Evolutionary conservation across 2,113 vertebrate species (phyloP), one percentile per base, ranked within the genome.

Genomic region (Elachura formosa): DNA sequence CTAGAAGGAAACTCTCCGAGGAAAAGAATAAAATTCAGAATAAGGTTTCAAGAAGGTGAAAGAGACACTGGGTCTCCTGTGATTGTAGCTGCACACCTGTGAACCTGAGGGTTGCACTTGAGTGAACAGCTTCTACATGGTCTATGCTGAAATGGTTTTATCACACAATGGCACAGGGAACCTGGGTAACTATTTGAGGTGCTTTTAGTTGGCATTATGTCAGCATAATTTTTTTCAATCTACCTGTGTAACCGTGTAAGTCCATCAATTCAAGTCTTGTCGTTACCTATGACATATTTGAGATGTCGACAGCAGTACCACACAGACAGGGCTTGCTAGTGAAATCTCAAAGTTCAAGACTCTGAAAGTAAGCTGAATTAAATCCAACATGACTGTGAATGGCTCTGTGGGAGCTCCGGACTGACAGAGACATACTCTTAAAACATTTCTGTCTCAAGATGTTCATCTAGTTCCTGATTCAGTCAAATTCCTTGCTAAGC

Each of bases 31-130:
- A 84, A 72, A 90, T 58, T 36, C 54, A 66, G 41, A 80, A 62
- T 18, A 55, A 55, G 9, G 9, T 76, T 77, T 59, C 14, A 19
- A 68, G 81, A 54, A 62, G 2, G 8, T 54, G 11, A 40, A 52
- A 86, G 54, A 73, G 31, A 25, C 7, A 17, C 9, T 7, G 33
- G 11, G 6, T 89, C 31, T 55, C 63, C 46, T 38, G 26, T 3
- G 2, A 12, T 7, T 51, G 28, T 46, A 59, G 63, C 64, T 46
- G 23, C 43, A 49, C 1, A 3, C 1, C 49, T 36, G 2, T 1
- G 4, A 38, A 34, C 23, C 34, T 31, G 29, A 89, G 29, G 25
- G 25, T 2, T 55, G 29, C 24, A 36, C 48, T 7, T 46, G 2
- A 38, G 43, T n/a, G 33, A 81, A 64, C 14, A 80, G 38, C 51